Conservation (phyloP, 2,888 invertebrate genomes). For the Sarcophaga subvicina region DNA sequence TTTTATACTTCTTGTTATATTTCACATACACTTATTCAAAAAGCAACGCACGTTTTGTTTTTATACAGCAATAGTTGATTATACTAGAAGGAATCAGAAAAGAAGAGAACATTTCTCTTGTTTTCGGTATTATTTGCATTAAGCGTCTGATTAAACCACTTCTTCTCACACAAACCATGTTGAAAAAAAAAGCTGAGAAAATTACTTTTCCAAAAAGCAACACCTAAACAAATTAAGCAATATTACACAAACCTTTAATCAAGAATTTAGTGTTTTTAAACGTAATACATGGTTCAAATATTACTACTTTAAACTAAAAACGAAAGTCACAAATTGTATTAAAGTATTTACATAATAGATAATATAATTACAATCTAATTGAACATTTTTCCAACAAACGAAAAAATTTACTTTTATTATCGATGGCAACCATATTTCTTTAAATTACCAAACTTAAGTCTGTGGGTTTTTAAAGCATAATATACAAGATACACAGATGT, state of each 20-base stretch:
- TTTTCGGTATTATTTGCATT: slow-evolving; percentile 32
- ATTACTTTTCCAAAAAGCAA: no score
- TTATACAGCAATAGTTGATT: slow-evolving; percentile 64
- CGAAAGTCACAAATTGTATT: no score
- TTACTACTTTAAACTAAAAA: no score
- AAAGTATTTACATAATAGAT: background rate
- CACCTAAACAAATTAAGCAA: no score
- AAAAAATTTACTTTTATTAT: background rate
- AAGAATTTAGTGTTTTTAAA: background rate
- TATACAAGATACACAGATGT: slow-evolving; percentile 51
- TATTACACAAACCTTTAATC: slow-evolving; percentile 2
- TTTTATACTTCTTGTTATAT: slow-evolving; percentile 25
- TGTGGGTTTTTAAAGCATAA: background rate
- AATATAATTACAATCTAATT: slow-evolving; percentile 36
- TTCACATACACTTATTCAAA: slow-evolving; percentile 34
- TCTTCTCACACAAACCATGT: slow-evolving; percentile 39
- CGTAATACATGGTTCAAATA: background rate
- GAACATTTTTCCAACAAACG: background rate
- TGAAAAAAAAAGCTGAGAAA: slow-evolving; percentile 17
- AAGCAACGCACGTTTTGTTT: slow-evolving; percentile 61
- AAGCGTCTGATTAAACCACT: slow-evolving; percentile 57
- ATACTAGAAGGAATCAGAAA: slow-evolving; percentile 55
- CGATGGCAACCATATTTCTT: slow-evolving; percentile 25
- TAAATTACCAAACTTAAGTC: slow-evolving; percentile 48
- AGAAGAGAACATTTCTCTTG: slow-evolving; percentile 25